Percentiles rank a stretch among this genome's conserved stretches.
These are phyloP conservation scores for Diaphora mendica DNA, from an alignment of 2,888 invertebrate genomes.

Conservation along the genomic window DNA sequence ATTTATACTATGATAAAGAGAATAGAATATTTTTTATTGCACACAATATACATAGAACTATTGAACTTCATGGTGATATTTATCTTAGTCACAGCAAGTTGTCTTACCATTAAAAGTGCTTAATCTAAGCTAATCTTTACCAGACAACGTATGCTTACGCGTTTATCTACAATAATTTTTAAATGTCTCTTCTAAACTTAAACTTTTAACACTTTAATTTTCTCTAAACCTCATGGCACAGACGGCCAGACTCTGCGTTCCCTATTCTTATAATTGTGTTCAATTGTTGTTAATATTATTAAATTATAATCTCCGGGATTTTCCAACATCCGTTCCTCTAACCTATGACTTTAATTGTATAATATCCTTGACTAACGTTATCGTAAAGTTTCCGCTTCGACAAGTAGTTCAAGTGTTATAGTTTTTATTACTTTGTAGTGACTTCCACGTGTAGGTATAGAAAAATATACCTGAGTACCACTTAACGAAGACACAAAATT, in stretches of 20 bases:
- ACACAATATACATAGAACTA: background rate
- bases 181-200: background rate
- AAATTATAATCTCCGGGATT: background rate
- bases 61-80: too few species aligned
- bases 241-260: too few species aligned
- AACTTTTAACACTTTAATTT: too few species aligned
- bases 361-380: background rate
- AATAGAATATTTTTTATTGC: background rate
- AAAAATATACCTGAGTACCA: background rate
- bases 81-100: too few species aligned
- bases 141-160: background rate
- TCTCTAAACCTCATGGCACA: background rate
- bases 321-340: background rate
- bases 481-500: background rate
- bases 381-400: background rate
- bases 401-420: background rate
- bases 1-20: background rate
- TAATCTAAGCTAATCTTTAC: background rate
- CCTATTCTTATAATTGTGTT: background rate
- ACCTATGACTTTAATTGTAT: background rate
- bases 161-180: background rate
- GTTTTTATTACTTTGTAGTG: background rate
- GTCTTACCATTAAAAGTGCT: background rate
- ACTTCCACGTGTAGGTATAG: background rate
- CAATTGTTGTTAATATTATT: background rate